These are phyloP conservation scores for Zonitis immaculata DNA, from an alignment of 2,888 invertebrate species.

Conservation along the genomic window DNA sequence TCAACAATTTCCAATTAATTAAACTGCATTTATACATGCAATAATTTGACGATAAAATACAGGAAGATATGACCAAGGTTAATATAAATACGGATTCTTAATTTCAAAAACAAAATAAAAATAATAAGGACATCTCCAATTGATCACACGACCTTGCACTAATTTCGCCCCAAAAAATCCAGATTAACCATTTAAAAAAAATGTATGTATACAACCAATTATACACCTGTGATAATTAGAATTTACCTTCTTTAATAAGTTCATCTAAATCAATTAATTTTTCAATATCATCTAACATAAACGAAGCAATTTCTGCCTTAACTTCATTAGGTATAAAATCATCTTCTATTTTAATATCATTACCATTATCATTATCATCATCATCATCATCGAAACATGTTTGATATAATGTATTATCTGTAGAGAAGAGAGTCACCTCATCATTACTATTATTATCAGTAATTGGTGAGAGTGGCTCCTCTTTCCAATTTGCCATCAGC, in stretches of 20 bases:
- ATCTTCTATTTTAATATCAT: slow-evolving; percentile 39
- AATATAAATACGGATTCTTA: neutral
- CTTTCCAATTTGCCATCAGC: slow-evolving; percentile 49
- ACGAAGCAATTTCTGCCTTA: slow-evolving; percentile 58
- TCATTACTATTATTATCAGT: slow-evolving; percentile 32
- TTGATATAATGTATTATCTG: slow-evolving; percentile 38
- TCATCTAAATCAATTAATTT: slow-evolving; percentile 54
- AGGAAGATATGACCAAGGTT: neutral
- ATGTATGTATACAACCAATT: neutral
- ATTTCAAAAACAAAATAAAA: too few species aligned
- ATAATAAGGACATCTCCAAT: neutral
- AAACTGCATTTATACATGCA: neutral
- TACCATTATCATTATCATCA: slow-evolving; percentile 32
- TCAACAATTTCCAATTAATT: neutral
- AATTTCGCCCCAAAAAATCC: neutral
- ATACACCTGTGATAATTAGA: neutral
- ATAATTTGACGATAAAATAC: neutral
- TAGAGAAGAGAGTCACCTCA: slow-evolving; percentile 36
- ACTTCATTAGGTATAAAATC: slow-evolving; percentile 34
- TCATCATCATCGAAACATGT: slow-evolving; percentile 35
- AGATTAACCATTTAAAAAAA: too few species aligned
- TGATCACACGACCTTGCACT: neutral
- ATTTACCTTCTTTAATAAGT: slow-evolving; percentile 61
- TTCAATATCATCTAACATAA: slow-evolving; percentile 58
- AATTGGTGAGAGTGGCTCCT: slow-evolving; percentile 54